Evolutionary conservation across 2,888 invertebrate species (phyloP).

Genomic region (Acanthococcus lagerstroemiae): DNA sequence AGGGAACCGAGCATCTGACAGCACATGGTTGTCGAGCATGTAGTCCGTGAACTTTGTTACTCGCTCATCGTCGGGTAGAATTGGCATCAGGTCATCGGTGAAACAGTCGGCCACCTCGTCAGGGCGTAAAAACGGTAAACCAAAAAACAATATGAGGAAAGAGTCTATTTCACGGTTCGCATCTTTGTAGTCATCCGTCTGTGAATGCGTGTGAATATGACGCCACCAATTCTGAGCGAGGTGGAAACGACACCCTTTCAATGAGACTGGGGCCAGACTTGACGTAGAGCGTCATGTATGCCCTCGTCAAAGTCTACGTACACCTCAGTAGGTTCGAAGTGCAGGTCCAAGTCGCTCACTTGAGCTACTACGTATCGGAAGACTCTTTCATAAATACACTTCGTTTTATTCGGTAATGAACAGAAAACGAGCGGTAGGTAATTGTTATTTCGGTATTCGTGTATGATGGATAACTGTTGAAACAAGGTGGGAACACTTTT

Average conservation of each 20-base stretch:
- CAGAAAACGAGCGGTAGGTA: not conserved
- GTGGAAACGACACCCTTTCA: not conserved
- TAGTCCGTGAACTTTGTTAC: not conserved
- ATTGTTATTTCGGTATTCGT: not conserved
- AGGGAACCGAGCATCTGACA: not conserved
- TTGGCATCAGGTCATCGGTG: conserved; percentile 4
- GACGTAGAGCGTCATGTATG: not conserved
- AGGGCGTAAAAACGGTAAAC: conserved; percentile 6
- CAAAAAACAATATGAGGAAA: not conserved
- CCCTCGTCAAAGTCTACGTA: not conserved
- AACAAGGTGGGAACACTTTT: not conserved
- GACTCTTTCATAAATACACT: not conserved
- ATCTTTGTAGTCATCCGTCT: not conserved
- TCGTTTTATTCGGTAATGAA: not conserved
- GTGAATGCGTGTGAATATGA: not conserved
- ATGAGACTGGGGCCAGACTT: not conserved
- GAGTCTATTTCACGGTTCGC: conserved; percentile 1
- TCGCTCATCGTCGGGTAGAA: not conserved
- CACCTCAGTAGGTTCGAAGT: not conserved
- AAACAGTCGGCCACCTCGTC: conserved; percentile 2
- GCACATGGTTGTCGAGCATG: not conserved
- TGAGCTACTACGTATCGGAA: not conserved
- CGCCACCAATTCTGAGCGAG: not conserved
- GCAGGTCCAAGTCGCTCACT: not conserved
- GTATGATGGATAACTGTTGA: not conserved